These are phyloP conservation scores for Sula dactylatra DNA, from an alignment of 2,113 vertebrate species.

Conservation along the genomic window DNA sequence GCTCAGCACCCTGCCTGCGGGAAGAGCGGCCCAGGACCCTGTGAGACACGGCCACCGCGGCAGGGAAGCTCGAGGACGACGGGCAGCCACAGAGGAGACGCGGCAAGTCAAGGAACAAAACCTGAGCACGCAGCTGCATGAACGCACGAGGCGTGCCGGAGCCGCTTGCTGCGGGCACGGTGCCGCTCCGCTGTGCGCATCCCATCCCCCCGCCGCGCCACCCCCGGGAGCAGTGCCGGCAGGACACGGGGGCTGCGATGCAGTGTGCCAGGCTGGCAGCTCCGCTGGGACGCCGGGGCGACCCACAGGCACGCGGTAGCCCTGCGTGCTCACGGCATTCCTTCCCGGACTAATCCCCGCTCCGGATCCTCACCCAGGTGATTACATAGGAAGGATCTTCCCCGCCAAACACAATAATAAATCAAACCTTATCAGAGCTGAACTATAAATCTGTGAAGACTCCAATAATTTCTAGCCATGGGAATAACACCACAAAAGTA, in stretches of 20 bases:
- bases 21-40: rapidly evolving
- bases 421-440: constrained; percentile 70
- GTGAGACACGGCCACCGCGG: rapidly evolving
- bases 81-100: not conserved
- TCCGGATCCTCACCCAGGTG: not conserved
- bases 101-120: not conserved
- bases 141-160: rapidly evolving
- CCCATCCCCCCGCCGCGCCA: not conserved
- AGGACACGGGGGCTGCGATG: not conserved
- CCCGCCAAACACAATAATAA: constrained; percentile 54
- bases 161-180: not conserved
- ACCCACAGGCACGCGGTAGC: not conserved
- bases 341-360: not conserved
- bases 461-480: constrained; percentile 74
- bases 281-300: rapidly evolving
- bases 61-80: not conserved
- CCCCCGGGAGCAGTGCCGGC: not conserved
- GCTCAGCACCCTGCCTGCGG: not conserved
- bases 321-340: not conserved
- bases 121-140: rapidly evolving
- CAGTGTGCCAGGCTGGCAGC: not conserved
- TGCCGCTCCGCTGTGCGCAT: too few species aligned
- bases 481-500: constrained; percentile 82
- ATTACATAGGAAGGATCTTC: constrained; percentile 15
- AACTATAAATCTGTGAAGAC: constrained; percentile 72